These are phyloP conservation scores for Eurosta solidaginis DNA, from an alignment of 1,140 invertebrate genomes.

Conservation along the genomic window DNA sequence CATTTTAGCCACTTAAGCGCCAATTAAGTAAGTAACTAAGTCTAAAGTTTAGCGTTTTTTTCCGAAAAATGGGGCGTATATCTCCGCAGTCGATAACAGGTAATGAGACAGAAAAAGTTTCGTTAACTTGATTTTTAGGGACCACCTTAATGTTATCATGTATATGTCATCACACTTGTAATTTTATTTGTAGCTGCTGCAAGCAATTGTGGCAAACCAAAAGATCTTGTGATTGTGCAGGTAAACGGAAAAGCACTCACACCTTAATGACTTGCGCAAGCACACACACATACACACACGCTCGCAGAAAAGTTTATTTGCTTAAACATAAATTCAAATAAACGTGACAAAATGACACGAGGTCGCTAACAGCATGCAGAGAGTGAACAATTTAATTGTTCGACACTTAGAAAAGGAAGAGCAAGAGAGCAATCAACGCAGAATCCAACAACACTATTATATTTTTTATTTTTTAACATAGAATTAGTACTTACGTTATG, in stretches of 20 bases:
- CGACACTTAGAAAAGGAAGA: not conserved
- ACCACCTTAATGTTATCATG: too few species aligned
- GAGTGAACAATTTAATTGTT: slow-evolving; percentile 27
- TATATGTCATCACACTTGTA: too few species aligned
- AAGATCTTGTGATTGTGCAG: not conserved
- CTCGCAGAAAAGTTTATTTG: not conserved
- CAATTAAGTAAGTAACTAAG: too few species aligned
- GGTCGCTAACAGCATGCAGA: too few species aligned
- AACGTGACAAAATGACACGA: not conserved
- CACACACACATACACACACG: not conserved
- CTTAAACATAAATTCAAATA: slow-evolving; percentile 4
- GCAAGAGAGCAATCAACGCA: not conserved
- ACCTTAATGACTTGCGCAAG: not conserved
- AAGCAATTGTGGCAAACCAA: not conserved
- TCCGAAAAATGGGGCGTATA: too few species aligned
- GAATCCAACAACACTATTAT: not conserved
- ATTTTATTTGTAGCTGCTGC: not conserved
- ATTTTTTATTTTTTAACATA: too few species aligned
- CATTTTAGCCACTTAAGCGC: too few species aligned
- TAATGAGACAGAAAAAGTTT: too few species aligned
- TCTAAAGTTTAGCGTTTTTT: too few species aligned
- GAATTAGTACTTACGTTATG: too few species aligned
- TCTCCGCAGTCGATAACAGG: too few species aligned
- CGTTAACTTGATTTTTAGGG: too few species aligned
- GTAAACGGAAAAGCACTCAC: not conserved